These are phyloP conservation scores for Pteromalus puparum DNA, from an alignment of 1,140 invertebrate species.

Conservation along the genomic window DNA sequence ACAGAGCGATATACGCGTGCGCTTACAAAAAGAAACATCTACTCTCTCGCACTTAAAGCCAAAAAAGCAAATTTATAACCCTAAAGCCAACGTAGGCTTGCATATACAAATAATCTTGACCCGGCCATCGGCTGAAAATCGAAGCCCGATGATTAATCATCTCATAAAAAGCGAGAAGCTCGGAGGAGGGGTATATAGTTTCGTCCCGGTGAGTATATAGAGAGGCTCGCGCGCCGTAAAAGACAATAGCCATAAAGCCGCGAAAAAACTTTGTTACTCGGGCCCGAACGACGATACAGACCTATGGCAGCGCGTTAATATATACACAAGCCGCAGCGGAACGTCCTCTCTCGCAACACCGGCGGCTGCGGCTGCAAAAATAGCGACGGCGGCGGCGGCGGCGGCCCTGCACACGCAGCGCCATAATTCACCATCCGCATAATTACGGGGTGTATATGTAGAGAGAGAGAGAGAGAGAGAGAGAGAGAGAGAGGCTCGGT, in stretches of 20 bases:
- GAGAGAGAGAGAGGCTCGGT: slow-evolving; percentile 1
- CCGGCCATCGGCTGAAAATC: slow-evolving; percentile 42
- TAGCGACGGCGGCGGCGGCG: slow-evolving; percentile 54
- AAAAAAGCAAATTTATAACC: slow-evolving; percentile 42
- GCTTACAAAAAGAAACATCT: slow-evolving; percentile 13
- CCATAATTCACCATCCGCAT: slow-evolving; percentile 68
- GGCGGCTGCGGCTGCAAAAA: slow-evolving; percentile 59
- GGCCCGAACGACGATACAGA: not conserved
- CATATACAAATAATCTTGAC: slow-evolving; percentile 45
- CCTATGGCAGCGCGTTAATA: slow-evolving; percentile 19
- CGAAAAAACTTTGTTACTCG: slow-evolving; percentile 38
- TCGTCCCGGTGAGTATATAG: slow-evolving; percentile 16
- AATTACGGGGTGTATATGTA: slow-evolving; percentile 59
- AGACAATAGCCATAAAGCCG: slow-evolving; percentile 47
- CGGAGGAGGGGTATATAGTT: not conserved
- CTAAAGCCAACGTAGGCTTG: not conserved
- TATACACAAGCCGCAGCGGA: slow-evolving; percentile 49
- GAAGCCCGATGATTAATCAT: slow-evolving; percentile 49
- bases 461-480: slow-evolving; percentile 9
- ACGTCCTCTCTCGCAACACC: slow-evolving; percentile 60
- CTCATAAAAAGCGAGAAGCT: slow-evolving; percentile 41
- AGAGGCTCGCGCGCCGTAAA: slow-evolving; percentile 27
- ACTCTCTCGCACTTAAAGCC: slow-evolving; percentile 6
- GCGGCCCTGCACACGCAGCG: slow-evolving; percentile 29
- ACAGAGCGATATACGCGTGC: not conserved